Conservation (phyloP, 2,888 invertebrate species). For the Drosophila seclusa region DNA sequence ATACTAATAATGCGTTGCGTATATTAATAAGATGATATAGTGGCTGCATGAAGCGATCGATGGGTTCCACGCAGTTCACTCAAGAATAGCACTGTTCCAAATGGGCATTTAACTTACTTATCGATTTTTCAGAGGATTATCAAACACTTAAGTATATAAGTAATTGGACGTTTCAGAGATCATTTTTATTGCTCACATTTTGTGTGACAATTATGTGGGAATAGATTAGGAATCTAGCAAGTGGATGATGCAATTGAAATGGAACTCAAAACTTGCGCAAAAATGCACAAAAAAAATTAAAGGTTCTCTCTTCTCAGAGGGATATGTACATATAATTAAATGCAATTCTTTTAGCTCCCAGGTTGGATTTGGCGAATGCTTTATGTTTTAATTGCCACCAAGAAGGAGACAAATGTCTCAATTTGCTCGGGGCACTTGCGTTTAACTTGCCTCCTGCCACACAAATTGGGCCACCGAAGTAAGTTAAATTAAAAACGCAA, state of each 20-base stretch:
- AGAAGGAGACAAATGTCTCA: constrained; percentile 67
- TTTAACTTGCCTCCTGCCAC: constrained; percentile 36
- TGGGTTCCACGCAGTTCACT: not conserved
- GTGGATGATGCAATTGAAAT: not conserved
- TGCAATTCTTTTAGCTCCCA: not conserved
- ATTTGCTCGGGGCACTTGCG: constrained; percentile 66
- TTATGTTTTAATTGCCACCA: constrained; percentile 36
- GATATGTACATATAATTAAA: constrained; percentile 2
- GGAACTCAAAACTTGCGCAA: not conserved
- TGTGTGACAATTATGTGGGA: constrained; percentile 42
- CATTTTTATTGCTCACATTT: constrained; percentile 2
- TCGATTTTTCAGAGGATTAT: constrained; percentile 24
- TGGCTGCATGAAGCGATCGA: not conserved
- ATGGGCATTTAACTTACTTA: constrained; percentile 33
- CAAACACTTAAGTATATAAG: constrained; percentile 2
- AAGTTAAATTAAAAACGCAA: constrained; percentile 74
- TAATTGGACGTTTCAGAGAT: constrained; percentile 22
- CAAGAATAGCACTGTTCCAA: constrained; percentile 4
- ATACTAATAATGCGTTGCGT: constrained; percentile 33
- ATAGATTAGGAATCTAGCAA: not conserved
- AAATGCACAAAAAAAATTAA: not conserved
- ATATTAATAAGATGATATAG: constrained; percentile 3
- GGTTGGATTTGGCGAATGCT: constrained; percentile 5
- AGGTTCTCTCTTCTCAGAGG: not conserved
- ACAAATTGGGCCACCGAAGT: constrained; percentile 61